A percentile compares a stretch with the other conserved stretches of the same genome.
These are phyloP conservation scores for Saccopteryx leptura DNA, from an alignment of 2,113 vertebrate species.

Conservation along the genomic window DNA sequence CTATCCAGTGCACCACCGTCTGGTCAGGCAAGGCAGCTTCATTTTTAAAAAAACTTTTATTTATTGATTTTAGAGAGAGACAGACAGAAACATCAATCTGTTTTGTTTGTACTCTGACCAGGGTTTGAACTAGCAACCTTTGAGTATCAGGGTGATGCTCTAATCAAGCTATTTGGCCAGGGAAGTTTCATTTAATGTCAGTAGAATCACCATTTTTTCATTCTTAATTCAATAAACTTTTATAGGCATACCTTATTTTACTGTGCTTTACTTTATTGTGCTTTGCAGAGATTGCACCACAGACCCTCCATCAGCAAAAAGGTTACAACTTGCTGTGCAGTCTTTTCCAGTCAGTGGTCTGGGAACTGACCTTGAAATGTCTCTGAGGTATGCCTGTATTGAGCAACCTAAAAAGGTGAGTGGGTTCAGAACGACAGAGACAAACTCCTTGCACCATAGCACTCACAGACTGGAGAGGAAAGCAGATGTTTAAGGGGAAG, in stretches of 20 bases:
- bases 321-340: not conserved
- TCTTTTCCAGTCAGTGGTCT: too few species aligned
- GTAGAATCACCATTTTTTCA: not conserved
- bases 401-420: not conserved
- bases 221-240: not conserved
- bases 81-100: too few species aligned
- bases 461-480: not conserved
- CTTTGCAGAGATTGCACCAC: not conserved
- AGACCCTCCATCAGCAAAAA: not conserved
- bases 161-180: too few species aligned
- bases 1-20: too few species aligned
- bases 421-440: not conserved
- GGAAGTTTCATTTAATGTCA: not conserved
- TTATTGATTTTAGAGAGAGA: too few species aligned
- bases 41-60: too few species aligned
- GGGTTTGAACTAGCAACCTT: too few species aligned
- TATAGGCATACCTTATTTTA: not conserved
- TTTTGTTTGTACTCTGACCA: too few species aligned
- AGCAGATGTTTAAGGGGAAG: slow-evolving; percentile 34
- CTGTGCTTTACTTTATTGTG: not conserved
- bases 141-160: too few species aligned
- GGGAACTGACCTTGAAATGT: not conserved
- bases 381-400: not conserved
- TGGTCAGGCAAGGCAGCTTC: too few species aligned
- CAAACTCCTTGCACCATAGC: not conserved